These are phyloP conservation scores for Bubo bubo DNA, from an alignment of 2,113 vertebrate genomes.

Conservation along the genomic window DNA sequence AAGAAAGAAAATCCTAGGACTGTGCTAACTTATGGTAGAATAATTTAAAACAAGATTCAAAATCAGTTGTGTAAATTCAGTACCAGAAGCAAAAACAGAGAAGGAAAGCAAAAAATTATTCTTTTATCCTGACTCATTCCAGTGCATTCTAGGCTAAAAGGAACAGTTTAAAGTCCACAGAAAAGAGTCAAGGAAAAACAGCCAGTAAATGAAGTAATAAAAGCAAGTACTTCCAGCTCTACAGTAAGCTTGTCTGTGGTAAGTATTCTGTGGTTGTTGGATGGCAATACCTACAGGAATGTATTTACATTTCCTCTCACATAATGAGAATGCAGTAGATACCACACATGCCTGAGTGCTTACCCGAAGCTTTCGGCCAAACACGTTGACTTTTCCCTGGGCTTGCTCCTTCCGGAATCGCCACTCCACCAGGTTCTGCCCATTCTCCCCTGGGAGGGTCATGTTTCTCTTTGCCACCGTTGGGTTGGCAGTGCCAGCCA, in stretches of 20 bases:
- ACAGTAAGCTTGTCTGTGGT: background rate
- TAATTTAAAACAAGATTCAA: background rate
- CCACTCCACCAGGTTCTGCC: constrained; percentile 97
- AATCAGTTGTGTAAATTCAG: background rate
- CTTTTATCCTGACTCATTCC: background rate
- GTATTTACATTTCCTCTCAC: background rate
- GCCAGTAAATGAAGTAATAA: background rate
- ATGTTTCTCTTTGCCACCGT: constrained; percentile 94
- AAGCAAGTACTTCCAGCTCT: background rate
- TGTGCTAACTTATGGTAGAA: background rate
- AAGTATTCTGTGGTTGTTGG: background rate
- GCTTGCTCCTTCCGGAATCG: constrained; percentile 95
- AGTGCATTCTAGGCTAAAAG: background rate
- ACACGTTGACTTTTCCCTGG: constrained; percentile 93
- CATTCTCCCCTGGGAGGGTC: constrained; percentile 92
- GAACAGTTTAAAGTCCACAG: background rate
- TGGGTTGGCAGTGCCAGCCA: constrained; percentile 93
- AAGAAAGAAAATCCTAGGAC: background rate
- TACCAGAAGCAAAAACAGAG: background rate
- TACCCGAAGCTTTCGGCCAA: constrained; percentile 95
- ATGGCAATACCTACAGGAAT: background rate
- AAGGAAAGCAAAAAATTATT: background rate
- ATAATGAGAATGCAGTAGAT: background rate
- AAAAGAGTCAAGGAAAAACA: constrained; percentile 8
- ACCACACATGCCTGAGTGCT: background rate